Conservation (phyloP, 2,797 vertebrate genomes). For the Adelosebastes latens region DNA sequence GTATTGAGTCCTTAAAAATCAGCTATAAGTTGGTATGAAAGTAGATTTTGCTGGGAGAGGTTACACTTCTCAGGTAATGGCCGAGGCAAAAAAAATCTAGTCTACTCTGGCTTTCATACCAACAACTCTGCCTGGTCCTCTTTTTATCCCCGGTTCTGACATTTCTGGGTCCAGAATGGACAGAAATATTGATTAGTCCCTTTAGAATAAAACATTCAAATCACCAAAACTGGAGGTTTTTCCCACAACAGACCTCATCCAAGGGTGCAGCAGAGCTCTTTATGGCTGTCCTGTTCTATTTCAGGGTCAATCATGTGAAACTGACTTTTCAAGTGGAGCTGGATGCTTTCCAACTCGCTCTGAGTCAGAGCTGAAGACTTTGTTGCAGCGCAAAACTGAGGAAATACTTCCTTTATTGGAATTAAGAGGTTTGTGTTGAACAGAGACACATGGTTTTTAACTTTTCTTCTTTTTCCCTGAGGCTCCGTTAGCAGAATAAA, state of each 20-base stretch:
- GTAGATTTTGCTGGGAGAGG: slow-evolving; percentile 10
- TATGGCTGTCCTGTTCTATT: slow-evolving; percentile 49
- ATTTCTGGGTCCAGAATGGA: neutral
- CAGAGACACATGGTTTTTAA: slow-evolving; percentile 21
- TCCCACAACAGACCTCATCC: slow-evolving; percentile 2
- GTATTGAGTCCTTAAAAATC: slow-evolving; percentile 31
- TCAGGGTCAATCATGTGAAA: slow-evolving; percentile 44
- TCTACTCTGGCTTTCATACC: neutral
- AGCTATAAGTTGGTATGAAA: slow-evolving; percentile 23
- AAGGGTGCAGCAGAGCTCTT: slow-evolving; percentile 25
- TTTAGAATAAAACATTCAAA: slow-evolving; percentile 13
- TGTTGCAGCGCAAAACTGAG: neutral
- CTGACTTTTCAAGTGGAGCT: slow-evolving; percentile 36
- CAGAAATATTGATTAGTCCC: neutral
- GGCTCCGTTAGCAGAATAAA: slow-evolving; percentile 52
- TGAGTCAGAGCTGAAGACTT: slow-evolving; percentile 25
- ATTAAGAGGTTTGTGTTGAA: slow-evolving; percentile 8
- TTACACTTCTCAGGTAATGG: slow-evolving; percentile 20
- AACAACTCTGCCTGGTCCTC: neutral
- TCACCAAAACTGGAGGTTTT: neutral
- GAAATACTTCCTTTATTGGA: slow-evolving; percentile 26
- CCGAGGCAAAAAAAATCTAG: neutral
- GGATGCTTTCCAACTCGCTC: slow-evolving; percentile 10
- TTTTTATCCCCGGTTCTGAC: neutral
- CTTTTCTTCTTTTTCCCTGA: slow-evolving; percentile 16